Base-by-base conservation (phyloP, 2,113 vertebrate genomes). In the Cervus canadensis region DNA sequence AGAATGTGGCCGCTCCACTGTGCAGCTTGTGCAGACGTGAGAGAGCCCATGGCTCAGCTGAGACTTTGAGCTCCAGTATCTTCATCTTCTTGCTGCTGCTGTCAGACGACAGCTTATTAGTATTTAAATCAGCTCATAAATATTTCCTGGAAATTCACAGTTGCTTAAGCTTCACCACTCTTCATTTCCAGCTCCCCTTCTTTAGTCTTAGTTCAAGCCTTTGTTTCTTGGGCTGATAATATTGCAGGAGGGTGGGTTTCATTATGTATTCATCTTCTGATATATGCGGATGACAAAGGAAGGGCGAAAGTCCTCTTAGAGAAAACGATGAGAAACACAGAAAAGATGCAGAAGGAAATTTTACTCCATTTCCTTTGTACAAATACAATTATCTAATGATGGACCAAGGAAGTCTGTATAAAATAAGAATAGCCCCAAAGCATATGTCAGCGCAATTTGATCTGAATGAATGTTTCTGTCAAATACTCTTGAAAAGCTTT, bases 371-470 rank as follows among this genome's bases (percentile, higher is more conserved):
- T 99, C 96, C 95, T 97, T 98, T 98, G 96, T 94, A 62, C 94
- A 98, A 98, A 98, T 98, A 98, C 98, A 98, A 96, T 98, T 97
- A 98, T 97, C 71, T 86, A 97, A 97, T 95, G 98, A 97, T 97
- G 52, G 89, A 96, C 91, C 87, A 97, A 64, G 92, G 93, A 97
- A 98, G 92, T 83, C 83, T 93, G 59, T 57, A 59, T 60, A 19
- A 92, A 94, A 62, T 97, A 94, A 88, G 92, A 96, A 97, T 67
- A 78, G 50, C 60, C 43, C 30, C 33, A 96, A 97, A 91, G 86
- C 95, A 84, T 57, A 82, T 81, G 95, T 91, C 95, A 97, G 60
- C 10, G 23, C 94, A 97, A 67, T 88, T 95, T 54, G 26, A 67
- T 92, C 94, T 83, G 98, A 98, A 97, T 97, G 28, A 97, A 97